Conservation (phyloP, 2,113 vertebrate species). For the Nycticryphes semicollaris region DNA sequence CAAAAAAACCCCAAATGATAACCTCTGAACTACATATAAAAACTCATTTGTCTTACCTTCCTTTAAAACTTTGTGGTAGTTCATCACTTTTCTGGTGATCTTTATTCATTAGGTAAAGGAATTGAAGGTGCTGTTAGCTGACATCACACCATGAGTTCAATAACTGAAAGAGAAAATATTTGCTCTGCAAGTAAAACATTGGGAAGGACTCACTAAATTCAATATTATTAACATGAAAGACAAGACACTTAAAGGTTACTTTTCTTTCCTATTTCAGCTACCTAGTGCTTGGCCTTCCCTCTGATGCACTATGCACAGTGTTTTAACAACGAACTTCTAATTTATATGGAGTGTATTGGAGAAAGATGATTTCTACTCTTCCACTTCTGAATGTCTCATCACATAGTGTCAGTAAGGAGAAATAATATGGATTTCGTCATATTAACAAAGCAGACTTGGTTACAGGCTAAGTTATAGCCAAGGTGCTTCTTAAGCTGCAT, state of each 20-base stretch:
- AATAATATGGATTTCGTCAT: not conserved
- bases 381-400: not conserved
- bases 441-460: not conserved
- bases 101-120: conserved; percentile 46
- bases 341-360: not conserved
- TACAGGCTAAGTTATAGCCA: not conserved
- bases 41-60: not conserved
- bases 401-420: not conserved
- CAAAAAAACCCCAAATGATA: not conserved
- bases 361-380: not conserved
- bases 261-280: conserved; percentile 21
- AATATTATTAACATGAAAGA: conserved; percentile 62
- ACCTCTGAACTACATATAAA: not conserved
- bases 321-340: not conserved
- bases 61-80: conserved; percentile 27
- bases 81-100: conserved; percentile 40
- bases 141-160: conserved; percentile 50
- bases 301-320: not conserved
- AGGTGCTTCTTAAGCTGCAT: not conserved
- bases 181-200: conserved; percentile 63
- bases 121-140: conserved; percentile 46
- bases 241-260: conserved; percentile 60
- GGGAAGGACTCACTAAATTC: conserved; percentile 60
- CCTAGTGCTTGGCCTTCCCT: not conserved
- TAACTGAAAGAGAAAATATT: conserved; percentile 66